These are phyloP conservation scores for Drepana falcataria DNA, from an alignment of 2,888 invertebrate genomes.

Conservation along the genomic window DNA sequence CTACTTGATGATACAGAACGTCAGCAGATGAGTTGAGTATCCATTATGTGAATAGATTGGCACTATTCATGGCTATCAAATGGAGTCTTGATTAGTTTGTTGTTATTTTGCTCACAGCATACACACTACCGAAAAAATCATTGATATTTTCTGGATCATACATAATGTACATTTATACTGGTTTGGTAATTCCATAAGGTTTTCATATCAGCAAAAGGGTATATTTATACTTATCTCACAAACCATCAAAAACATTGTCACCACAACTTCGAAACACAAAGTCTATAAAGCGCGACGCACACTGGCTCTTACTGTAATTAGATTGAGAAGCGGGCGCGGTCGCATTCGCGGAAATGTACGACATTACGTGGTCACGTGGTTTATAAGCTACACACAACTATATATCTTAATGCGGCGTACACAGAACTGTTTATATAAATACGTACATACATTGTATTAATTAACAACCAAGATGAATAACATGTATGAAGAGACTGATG, in stretches of 20 bases:
- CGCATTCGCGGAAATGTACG: background rate
- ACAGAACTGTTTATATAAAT: no score
- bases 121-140: no score
- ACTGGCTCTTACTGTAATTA: conserved; percentile 40
- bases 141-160: no score
- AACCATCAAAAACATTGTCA: background rate
- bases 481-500: no score
- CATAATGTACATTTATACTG: no score
- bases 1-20: conserved; percentile 15
- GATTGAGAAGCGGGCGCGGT: conserved; percentile 20
- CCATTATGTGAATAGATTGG: conserved; percentile 2
- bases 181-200: no score
- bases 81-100: background rate
- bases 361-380: background rate
- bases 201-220: no score
- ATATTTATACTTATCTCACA: no score
- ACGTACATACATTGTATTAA: no score
- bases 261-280: conserved; percentile 1
- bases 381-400: background rate
- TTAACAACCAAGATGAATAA: no score
- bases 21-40: background rate
- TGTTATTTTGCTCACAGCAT: no score
- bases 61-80: background rate
- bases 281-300: conserved; percentile 27
- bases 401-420: background rate